phyloP scores from a whole-genome alignment of 1,140 invertebrate genomes.

The Calephelis virginiensis region DNA sequence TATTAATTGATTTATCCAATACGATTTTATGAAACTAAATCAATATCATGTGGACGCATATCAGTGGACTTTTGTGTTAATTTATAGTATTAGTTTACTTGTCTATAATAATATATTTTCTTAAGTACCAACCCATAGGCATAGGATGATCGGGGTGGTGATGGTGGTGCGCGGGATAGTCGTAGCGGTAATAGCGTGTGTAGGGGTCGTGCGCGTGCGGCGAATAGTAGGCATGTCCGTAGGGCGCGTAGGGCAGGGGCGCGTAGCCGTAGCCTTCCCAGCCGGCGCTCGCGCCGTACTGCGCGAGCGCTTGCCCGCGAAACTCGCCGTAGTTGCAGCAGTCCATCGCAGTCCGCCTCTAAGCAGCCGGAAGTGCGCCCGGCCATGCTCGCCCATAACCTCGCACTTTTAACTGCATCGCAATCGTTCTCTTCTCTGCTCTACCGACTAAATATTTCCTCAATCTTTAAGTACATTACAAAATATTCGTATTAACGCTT shows the following conservation, averaged over 20 bases:
- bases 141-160: constrained; percentile 64
- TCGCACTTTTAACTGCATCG: constrained; percentile 50
- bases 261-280: constrained; percentile 63
- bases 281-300: constrained; percentile 52
- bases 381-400: constrained; percentile 50
- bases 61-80: no score
- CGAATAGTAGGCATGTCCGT: constrained; percentile 57
- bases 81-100: no score
- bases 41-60: no score
- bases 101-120: not conserved
- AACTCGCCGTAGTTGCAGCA: constrained; percentile 71
- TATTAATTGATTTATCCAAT: no score
- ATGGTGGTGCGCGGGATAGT: constrained; percentile 58
- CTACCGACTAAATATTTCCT: constrained; percentile 22
- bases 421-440: constrained; percentile 34
- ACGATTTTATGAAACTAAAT: no score
- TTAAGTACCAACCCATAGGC: constrained; percentile 63
- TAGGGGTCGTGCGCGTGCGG: constrained; percentile 65
- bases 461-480: constrained; percentile 25
- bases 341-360: constrained; percentile 55
- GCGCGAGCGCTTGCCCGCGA: constrained; percentile 47
- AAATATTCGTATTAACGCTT: constrained; percentile 15
- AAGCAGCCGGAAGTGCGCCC: constrained; percentile 55
- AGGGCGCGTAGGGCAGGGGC: constrained; percentile 58
- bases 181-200: constrained; percentile 68